phyloP scores from a whole-genome alignment of 1,140 invertebrate genomes.

The Onthophagus taurus region DNA sequence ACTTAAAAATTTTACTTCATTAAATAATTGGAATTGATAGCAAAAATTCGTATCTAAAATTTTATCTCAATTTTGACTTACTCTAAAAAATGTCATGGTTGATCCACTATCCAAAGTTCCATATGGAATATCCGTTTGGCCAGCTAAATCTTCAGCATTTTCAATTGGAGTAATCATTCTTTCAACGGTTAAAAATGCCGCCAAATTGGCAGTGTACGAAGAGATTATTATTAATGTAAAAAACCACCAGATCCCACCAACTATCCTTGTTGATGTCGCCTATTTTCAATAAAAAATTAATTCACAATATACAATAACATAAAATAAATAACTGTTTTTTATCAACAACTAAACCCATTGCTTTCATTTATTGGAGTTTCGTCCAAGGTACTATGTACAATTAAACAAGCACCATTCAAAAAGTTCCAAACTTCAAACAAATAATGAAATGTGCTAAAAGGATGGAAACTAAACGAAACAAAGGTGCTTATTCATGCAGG shows the following conservation, averaged over 20 bases:
- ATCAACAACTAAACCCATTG: conserved; percentile 12
- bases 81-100: conserved; percentile 95
- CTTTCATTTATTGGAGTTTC: neutral
- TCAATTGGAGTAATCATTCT: conserved; percentile 95
- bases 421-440: neutral
- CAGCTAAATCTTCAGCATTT: conserved; percentile 86
- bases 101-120: conserved; percentile 87
- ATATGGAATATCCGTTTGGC: conserved; percentile 89
- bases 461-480: neutral
- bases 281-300: conserved; percentile 35
- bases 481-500: neutral
- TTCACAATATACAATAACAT: neutral
- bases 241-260: conserved; percentile 98
- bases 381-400: conserved; percentile 2
- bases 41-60: neutral
- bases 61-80: conserved; percentile 40
- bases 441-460: too few species aligned
- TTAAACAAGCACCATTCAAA: conserved; percentile 10
- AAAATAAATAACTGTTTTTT: neutral
- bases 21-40: neutral
- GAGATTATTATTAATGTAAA: conserved; percentile 98
- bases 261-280: conserved; percentile 88
- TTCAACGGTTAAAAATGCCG: conserved; percentile 94
- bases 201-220: conserved; percentile 94
- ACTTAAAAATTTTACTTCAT: too few species aligned